These are phyloP conservation scores for Theonella swinhoei DNA, from an alignment of 37 sponge, comb jelly and placozoan species.

Conservation along the genomic window DNA sequence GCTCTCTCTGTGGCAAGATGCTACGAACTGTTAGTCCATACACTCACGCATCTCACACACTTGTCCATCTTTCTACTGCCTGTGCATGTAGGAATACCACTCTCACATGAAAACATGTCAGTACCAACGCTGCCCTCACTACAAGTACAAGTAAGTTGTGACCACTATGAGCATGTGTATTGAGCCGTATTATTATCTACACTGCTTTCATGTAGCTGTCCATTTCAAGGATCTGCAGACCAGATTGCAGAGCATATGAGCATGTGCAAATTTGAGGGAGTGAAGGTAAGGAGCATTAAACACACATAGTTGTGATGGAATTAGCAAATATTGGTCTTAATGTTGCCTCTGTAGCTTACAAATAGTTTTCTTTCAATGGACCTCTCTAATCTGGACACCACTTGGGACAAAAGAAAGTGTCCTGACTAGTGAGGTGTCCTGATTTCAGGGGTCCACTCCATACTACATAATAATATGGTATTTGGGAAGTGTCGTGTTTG, in stretches of 20 bases:
- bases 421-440: too few species aligned
- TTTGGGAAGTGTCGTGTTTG: too few species aligned
- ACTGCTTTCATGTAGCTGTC: conserved; percentile 51
- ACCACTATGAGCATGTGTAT: too few species aligned
- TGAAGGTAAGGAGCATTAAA: conserved; percentile 62
- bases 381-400: too few species aligned
- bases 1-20: conserved; percentile 52
- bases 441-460: too few species aligned
- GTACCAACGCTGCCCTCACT: conserved; percentile 57
- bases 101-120: conserved; percentile 50
- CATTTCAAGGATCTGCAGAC: conserved; percentile 55
- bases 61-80: background rate
- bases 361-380: too few species aligned
- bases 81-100: conserved; percentile 22
- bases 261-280: conserved; percentile 67
- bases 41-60: background rate
- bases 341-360: too few species aligned
- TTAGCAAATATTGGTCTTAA: too few species aligned
- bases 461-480: too few species aligned
- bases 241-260: conserved; percentile 55
- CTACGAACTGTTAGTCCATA: conserved; percentile 49
- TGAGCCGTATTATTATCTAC: background rate
- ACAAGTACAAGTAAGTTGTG: conserved; percentile 61
- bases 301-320: too few species aligned
- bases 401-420: too few species aligned